Evolutionary conservation across 2,888 invertebrate genomes (phyloP).

Genomic region (Trachelus tabidus): DNA sequence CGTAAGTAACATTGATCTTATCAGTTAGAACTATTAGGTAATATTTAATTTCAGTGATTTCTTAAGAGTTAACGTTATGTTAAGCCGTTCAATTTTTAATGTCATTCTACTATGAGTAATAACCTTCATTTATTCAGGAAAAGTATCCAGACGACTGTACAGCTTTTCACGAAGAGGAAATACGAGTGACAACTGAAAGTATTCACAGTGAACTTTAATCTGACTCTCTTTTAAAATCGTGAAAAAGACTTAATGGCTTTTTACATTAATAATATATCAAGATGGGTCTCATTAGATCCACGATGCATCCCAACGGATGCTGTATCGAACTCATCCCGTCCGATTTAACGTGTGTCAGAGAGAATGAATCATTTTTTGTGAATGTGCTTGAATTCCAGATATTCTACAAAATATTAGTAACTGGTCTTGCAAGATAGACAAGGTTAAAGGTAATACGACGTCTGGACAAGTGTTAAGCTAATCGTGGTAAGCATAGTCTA

Average conservation of each 20-base stretch:
- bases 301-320: not conserved
- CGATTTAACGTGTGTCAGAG: not conserved
- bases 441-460: not conserved
- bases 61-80: not conserved
- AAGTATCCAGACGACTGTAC: constrained; percentile 80
- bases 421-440: not conserved
- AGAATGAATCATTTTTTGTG: not conserved
- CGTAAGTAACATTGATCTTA: constrained; percentile 67
- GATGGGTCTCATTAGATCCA: not conserved
- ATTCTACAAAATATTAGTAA: not conserved
- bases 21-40: not conserved
- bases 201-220: constrained; percentile 83
- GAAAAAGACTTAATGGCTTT: not conserved
- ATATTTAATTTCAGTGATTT: not conserved
- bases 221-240: not conserved
- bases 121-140: constrained; percentile 67
- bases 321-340: not conserved
- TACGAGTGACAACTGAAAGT: constrained; percentile 84
- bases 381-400: not conserved
- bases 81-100: not conserved
- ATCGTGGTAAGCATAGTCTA: not conserved
- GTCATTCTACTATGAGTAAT: not conserved
- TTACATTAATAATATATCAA: not conserved
- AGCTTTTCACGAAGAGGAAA: constrained; percentile 84
- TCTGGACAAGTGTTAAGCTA: not conserved